phyloP scores from a whole-genome alignment of 2,113 vertebrate genomes.

The Hippoglossus stenolepis region DNA sequence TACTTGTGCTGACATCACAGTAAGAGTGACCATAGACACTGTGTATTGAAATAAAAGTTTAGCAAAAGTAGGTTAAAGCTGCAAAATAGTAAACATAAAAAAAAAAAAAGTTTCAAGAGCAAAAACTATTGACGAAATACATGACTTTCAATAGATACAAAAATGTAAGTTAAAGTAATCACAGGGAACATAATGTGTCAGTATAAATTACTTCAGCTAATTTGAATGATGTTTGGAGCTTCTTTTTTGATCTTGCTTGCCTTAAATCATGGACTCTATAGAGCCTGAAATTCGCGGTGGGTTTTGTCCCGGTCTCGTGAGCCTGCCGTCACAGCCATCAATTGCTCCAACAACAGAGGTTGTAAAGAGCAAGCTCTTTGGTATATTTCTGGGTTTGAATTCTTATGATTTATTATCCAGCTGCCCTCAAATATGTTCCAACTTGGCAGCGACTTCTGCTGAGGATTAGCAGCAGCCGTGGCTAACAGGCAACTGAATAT shows the following conservation, averaged over 20 bases:
- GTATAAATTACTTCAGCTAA: background rate
- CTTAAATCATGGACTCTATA: background rate
- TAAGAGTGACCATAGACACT: too few relatives aligned
- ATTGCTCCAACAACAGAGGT: conserved; percentile 53
- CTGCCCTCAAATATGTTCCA: conserved; percentile 65
- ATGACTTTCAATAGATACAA: background rate
- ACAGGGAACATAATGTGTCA: background rate
- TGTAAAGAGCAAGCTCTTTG: conserved; percentile 45
- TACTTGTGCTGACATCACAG: too few relatives aligned
- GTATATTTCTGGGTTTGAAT: conserved; percentile 58
- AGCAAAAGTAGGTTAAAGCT: too few relatives aligned
- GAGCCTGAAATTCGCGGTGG: conserved; percentile 24
- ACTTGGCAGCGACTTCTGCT: conserved; percentile 56
- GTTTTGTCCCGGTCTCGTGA: conserved; percentile 23
- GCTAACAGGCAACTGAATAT: conserved; percentile 75
- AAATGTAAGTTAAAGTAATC: background rate
- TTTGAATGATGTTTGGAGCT: background rate
- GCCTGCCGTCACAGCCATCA: conserved; percentile 47
- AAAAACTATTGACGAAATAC: background rate
- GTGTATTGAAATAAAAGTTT: too few relatives aligned
- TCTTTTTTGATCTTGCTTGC: conserved; percentile 14
- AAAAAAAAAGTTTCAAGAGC: background rate
- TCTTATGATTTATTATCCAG: conserved; percentile 64
- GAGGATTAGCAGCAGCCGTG: conserved; percentile 70
- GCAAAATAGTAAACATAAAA: background rate